Conservation (phyloP, 2,888 invertebrate species). For the Drosophila prolongata region DNA sequence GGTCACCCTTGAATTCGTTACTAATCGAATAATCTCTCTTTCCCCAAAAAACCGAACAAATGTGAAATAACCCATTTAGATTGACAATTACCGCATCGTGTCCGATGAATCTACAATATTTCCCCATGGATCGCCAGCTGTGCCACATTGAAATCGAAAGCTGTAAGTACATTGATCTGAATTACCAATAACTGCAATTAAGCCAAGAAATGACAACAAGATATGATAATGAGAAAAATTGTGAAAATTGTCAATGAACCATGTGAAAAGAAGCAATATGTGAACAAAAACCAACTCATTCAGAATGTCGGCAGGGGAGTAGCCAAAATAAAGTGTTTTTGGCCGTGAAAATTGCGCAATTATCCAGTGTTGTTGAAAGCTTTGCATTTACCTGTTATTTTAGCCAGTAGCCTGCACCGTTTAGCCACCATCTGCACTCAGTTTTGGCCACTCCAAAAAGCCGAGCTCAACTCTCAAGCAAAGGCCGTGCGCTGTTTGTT, state of each 20-base stretch:
- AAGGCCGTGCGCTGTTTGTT: slow-evolving; percentile 76
- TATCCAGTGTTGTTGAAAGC: slow-evolving; percentile 18
- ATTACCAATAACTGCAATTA: slow-evolving; percentile 5
- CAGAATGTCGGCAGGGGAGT: slow-evolving; percentile 64
- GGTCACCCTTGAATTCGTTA: slow-evolving; percentile 18
- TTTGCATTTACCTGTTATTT: slow-evolving; percentile 14
- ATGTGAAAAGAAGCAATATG: slow-evolving; percentile 35
- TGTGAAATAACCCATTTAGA: slow-evolving; percentile 55
- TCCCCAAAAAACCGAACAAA: slow-evolving; percentile 24
- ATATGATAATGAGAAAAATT: slow-evolving; percentile 21
- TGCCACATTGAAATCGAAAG: slow-evolving; percentile 98
- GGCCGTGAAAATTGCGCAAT: slow-evolving; percentile 6
- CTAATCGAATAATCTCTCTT: slow-evolving; percentile 51
- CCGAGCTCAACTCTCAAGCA: slow-evolving; percentile 49
- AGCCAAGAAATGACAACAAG: slow-evolving; percentile 21
- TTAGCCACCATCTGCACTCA: slow-evolving; percentile 24
- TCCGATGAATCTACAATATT: slow-evolving; percentile 98
- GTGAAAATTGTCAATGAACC: slow-evolving; percentile 34
- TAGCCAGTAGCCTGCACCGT: slow-evolving; percentile 31
- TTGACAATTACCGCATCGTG: slow-evolving; percentile 97
- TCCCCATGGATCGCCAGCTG: slow-evolving; percentile 97
- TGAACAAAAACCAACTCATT: slow-evolving; percentile 65
- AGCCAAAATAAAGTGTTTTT: slow-evolving; percentile 57
- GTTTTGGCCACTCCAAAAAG: slow-evolving; percentile 44
- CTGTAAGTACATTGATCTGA: slow-evolving; percentile 91